Base-by-base conservation (phyloP, 2,797 vertebrate species). In the Lacerta viridis region DNA sequence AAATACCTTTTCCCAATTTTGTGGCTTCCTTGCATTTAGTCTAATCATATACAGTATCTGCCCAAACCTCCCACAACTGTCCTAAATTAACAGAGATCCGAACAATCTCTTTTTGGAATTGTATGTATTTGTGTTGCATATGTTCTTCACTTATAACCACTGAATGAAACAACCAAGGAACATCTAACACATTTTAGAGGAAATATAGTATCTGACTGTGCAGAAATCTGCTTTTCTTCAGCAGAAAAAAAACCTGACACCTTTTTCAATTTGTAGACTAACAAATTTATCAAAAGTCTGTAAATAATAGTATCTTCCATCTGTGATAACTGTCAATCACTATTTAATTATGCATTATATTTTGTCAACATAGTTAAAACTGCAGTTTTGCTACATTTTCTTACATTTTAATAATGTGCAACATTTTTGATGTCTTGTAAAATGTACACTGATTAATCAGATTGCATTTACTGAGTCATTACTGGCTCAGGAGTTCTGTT, bases 361-460 rank as follows among this genome's bases (percentile, higher is more conserved):
- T 18, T 76, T 87, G 83, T 55, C 74, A 87, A 64, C 84, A 39
- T 18, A 72, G 25, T 61, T 87, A 84, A 86, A 86, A 41, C 17
- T 76, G 76, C 29, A 87, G 55, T 55, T 79, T 89, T 88, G 74
- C 72, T 89, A 78, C 1, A 77, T 89, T 89, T 90, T 93, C 71
- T 74, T 85, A n/a, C 1, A 88, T 66, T 55, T 84, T 86, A 91
- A 4, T 27, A 87, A 93, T 88, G 90, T 68, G 72, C 17, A 80
- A 10, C 66, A 88, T 71, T 89, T 69, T 88, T 59, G 84, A 68
- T 83, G 23, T 6, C 13, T 39, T 89, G 9, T 87, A 43, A 64
- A 90, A n/a, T 61, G 55, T 39, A 33, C 33, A 88, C 86, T 29
- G 79, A 77, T 89, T 82, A 82, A 85, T 86, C 27, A 89, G 3